These are phyloP conservation scores for Epistrophe grossulariae DNA, from an alignment of 2,888 invertebrate species.

Conservation along the genomic window DNA sequence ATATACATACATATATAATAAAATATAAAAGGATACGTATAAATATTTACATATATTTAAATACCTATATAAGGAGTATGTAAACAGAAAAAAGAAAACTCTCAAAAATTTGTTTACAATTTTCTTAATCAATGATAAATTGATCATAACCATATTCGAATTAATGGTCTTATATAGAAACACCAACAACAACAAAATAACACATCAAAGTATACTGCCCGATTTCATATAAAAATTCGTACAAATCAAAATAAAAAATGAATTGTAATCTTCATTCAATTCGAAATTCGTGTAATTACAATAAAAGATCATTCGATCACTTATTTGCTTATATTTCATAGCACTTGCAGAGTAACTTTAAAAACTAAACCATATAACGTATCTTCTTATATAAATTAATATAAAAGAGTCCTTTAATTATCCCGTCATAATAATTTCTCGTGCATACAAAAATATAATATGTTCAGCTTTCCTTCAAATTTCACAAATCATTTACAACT, in stretches of 20 bases:
- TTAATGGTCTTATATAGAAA: not conserved
- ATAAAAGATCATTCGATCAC: slow-evolving; percentile 53
- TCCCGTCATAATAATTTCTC: slow-evolving; percentile 51
- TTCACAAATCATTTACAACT: slow-evolving; percentile 70
- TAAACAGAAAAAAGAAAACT: slow-evolving; percentile 2
- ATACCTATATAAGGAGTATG: not conserved
- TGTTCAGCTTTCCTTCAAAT: slow-evolving; percentile 74
- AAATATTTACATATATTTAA: too few relatives aligned
- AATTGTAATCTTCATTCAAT: slow-evolving; percentile 32
- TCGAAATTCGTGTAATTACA: slow-evolving; percentile 45
- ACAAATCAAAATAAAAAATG: slow-evolving; percentile 32
- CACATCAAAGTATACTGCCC: slow-evolving; percentile 66
- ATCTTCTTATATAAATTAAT: not conserved
- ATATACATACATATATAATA: not conserved
- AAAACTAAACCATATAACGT: slow-evolving; percentile 2
- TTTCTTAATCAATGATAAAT: slow-evolving; percentile 8
- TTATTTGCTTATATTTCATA: slow-evolving; percentile 33
- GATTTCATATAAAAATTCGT: slow-evolving; percentile 54
- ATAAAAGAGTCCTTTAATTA: slow-evolving; percentile 31
- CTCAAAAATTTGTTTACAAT: slow-evolving; percentile 12
- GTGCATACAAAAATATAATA: slow-evolving; percentile 65
- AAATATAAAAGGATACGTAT: too few relatives aligned
- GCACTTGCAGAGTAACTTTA: slow-evolving; percentile 40
- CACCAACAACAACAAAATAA: not conserved
- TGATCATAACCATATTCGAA: slow-evolving; percentile 6